Evolutionary conservation across 2,797 vertebrate species (phyloP), one percentile per base, ranked within the genome.

Genomic region (Hippopotamyrus pictus): DNA sequence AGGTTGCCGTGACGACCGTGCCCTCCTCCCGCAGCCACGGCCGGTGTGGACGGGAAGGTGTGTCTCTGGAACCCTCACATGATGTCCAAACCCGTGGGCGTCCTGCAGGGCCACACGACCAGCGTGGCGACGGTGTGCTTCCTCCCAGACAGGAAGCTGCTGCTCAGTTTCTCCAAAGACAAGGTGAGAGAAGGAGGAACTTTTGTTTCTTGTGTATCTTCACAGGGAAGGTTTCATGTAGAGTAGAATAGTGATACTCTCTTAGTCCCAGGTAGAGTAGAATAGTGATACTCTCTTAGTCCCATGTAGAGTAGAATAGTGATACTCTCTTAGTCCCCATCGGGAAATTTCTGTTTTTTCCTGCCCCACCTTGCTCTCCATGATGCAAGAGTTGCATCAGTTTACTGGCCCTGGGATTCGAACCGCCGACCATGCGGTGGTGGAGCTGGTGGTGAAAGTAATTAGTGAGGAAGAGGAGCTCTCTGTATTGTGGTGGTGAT

Each of bases 1-100:
- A 19, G 33, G 73, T 79, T 44, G 73, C 14, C 17, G 37, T 79
- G 73, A 79, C 37, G 4, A 2, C 73, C 1, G 3, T 8, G 37
- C 17, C 90, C 91, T 73, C 87, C 90, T 91, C 44, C 91, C 89
- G 76, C 89, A 98, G 97, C 96, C 69, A 96, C 97, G 25, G 97
- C 96, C 90, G 97, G 97, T 89, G 92, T 95, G 91, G 94, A 97
- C 91, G 94, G 96, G 88, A 94, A 92, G 90, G 95, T 98, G 89
- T 95, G 96, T 90, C 95, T 98, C 82, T 97, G 97, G 97, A 97
- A 97, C 91, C 96, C 97, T 0, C 96, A 93, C 22, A 93, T 97
- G 88, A 93, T 94, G 62, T 97, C 96, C 0, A 94, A 97, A 91
- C 96, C 96, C 0, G 94, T 92, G 44, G 95, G 95, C 5, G 88